These are phyloP conservation scores for Mystacides longicornis DNA, from an alignment of 2,888 invertebrate genomes.

Conservation along the genomic window DNA sequence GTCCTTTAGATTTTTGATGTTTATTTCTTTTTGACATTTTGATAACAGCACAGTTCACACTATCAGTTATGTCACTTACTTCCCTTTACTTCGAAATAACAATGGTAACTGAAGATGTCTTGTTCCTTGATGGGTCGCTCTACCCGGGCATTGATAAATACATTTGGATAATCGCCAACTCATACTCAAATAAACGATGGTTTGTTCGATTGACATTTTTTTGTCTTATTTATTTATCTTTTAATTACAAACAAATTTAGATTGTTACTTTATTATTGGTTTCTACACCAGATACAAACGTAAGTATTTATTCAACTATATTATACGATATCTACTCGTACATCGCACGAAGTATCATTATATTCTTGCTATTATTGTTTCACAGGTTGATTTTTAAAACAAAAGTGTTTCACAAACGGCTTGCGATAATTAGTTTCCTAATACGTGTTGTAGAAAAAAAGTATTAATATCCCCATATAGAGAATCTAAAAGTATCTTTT, in stretches of 20 bases:
- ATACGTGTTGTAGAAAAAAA: too few relatives aligned
- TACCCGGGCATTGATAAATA: not conserved
- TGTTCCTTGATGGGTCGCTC: not conserved
- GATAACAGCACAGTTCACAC: slow-evolving; percentile 28
- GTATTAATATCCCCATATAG: too few relatives aligned
- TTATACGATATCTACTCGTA: too few relatives aligned
- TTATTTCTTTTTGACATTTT: slow-evolving; percentile 24
- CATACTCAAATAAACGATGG: not conserved
- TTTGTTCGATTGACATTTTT: not conserved
- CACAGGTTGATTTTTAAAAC: too few relatives aligned
- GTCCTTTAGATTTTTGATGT: slow-evolving; percentile 25
- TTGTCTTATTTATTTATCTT: not conserved
- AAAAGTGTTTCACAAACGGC: too few relatives aligned
- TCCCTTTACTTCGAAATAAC: not conserved
- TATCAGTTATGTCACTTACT: not conserved
- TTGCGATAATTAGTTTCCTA: too few relatives aligned
- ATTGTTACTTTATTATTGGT: not conserved
- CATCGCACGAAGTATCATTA: too few relatives aligned
- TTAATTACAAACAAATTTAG: not conserved
- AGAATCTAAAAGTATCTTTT: too few relatives aligned
- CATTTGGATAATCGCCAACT: not conserved
- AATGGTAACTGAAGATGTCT: not conserved
- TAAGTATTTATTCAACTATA: not conserved
- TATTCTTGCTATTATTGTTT: too few relatives aligned
- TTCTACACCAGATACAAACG: not conserved